Evolutionary conservation across 2,888 invertebrate genomes (phyloP).

Genomic region (Luperina nickerlii): DNA sequence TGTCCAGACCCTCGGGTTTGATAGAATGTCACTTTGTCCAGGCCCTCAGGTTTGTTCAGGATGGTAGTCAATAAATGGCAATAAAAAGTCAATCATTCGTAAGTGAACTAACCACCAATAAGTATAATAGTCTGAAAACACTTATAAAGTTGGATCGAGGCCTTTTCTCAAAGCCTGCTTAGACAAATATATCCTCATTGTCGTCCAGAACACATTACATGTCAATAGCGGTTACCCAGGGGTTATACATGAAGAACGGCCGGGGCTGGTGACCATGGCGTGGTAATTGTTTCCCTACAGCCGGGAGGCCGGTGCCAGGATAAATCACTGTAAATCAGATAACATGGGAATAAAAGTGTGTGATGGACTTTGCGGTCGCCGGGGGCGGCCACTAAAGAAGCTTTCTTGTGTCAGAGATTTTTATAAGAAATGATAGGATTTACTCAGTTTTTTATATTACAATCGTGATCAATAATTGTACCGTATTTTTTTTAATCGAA

Average conservation of each 20-base stretch:
- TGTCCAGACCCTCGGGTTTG: no score
- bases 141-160: background rate
- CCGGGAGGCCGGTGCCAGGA: conserved; percentile 68
- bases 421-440: background rate
- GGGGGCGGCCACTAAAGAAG: conserved; percentile 20
- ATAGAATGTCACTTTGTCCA: background rate
- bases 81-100: background rate
- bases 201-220: conserved; percentile 14
- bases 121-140: background rate
- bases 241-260: conserved; percentile 56
- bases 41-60: background rate
- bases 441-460: background rate
- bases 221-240: conserved; percentile 31
- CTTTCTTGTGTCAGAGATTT: background rate
- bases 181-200: conserved; percentile 8
- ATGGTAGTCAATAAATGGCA: background rate
- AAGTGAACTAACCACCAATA: background rate
- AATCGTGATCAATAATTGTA: background rate
- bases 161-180: background rate
- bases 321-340: conserved; percentile 83
- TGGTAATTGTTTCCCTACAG: conserved; percentile 83
- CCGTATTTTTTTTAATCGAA: background rate
- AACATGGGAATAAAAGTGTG: conserved; percentile 79
- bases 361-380: conserved; percentile 17
- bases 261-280: conserved; percentile 54